A percentile compares a stretch with the other conserved stretches of the same genome.
Evolutionary conservation across 2,888 invertebrate genomes (phyloP).

Genomic region (Phorcus lineatus): DNA sequence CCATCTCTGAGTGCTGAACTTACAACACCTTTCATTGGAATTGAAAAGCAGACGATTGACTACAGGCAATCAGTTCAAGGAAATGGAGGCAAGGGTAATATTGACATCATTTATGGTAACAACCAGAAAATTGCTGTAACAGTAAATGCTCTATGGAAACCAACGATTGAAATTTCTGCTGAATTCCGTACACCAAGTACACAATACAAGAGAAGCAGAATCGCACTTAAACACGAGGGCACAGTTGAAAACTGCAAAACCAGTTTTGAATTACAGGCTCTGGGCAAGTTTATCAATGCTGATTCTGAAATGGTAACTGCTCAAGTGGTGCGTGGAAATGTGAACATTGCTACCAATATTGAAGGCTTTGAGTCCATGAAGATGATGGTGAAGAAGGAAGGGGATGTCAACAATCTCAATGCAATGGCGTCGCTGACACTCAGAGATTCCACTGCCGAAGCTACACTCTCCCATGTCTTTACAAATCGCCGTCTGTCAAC

Average conservation of each 20-base stretch:
- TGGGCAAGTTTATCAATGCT: not conserved
- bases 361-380: not conserved
- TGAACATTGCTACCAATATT: conserved; percentile 12
- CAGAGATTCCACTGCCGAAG: not conserved
- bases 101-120: conserved; percentile 3
- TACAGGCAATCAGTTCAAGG: conserved; percentile 25
- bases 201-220: not conserved
- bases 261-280: not conserved
- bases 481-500: not conserved
- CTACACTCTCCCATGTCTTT: not conserved
- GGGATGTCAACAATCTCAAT: not conserved
- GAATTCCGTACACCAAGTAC: not conserved
- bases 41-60: conserved; percentile 25
- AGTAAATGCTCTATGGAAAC: not conserved
- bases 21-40: conserved; percentile 34
- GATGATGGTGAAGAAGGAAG: not conserved
- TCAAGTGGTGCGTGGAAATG: not conserved
- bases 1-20: conserved; percentile 27
- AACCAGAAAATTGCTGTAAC: conserved; percentile 15
- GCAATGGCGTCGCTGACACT: not conserved
- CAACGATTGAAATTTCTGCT: conserved; percentile 11
- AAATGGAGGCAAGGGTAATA: not conserved
- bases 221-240: not conserved
- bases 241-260: not conserved
- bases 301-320: not conserved